These are phyloP conservation scores for Tiliacea citrago DNA, from an alignment of 2,888 invertebrate species.

Conservation along the genomic window DNA sequence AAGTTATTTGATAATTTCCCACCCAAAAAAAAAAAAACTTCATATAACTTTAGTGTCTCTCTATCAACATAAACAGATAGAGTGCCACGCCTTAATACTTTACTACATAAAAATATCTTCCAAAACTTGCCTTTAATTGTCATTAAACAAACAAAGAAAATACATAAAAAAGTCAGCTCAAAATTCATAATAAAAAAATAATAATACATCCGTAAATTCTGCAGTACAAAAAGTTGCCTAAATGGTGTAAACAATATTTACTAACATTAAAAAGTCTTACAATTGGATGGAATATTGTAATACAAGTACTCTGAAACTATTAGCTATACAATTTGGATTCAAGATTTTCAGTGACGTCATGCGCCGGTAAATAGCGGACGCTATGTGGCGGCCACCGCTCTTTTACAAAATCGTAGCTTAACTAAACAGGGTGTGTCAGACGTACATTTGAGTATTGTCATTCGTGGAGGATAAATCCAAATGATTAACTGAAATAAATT, in stretches of 20 bases:
- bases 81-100: too few relatives aligned
- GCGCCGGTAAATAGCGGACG: too few relatives aligned
- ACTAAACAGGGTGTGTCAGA: too few relatives aligned
- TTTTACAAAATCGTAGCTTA: too few relatives aligned
- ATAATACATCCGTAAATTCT: neutral
- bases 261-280: conserved; percentile 55
- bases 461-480: neutral
- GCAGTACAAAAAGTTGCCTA: conserved; percentile 15
- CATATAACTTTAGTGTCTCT: neutral
- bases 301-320: conserved; percentile 3
- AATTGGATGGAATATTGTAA: conserved; percentile 55
- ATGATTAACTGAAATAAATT: neutral
- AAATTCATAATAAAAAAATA: neutral
- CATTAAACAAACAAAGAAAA: conserved; percentile 3
- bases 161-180: neutral
- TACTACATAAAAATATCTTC: neutral
- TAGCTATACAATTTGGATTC: conserved; percentile 28
- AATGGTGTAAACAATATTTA: conserved; percentile 21
- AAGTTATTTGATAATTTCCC: too few relatives aligned
- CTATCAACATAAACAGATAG: neutral
- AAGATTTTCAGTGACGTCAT: neutral
- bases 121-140: conserved; percentile 10
- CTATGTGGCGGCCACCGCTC: too few relatives aligned
- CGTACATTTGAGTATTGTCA: too few relatives aligned
- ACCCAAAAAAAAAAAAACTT: too few relatives aligned